A percentile compares a stretch with the other conserved stretches of the same genome.
Conservation (phyloP, 2,113 vertebrate genomes). For the Channa argus region DNA sequence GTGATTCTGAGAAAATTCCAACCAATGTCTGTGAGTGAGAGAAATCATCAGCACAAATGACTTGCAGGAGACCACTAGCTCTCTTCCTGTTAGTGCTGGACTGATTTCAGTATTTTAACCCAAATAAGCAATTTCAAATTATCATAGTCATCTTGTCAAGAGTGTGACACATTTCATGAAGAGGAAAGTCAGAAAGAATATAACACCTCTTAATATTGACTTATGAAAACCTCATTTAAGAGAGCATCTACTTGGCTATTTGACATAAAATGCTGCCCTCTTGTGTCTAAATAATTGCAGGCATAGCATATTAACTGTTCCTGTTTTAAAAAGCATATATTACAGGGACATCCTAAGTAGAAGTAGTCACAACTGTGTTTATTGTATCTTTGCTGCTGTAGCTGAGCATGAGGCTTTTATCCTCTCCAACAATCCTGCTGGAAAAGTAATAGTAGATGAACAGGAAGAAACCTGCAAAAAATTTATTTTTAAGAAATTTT, state of each 20-base stretch:
- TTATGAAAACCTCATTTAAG: neutral
- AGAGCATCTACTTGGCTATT: neutral
- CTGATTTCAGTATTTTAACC: constrained; percentile 9
- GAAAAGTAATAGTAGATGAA: constrained; percentile 69
- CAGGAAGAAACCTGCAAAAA: constrained; percentile 68
- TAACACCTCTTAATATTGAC: neutral
- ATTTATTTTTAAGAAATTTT: neutral
- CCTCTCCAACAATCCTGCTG: neutral
- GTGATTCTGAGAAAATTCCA: constrained; percentile 52
- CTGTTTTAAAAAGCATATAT: neutral
- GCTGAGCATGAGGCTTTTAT: neutral
- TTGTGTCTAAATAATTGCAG: constrained; percentile 38
- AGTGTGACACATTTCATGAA: neutral
- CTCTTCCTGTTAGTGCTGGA: neutral
- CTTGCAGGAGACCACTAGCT: constrained; percentile 39
- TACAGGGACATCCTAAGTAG: neutral
- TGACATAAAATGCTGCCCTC: constrained; percentile 70
- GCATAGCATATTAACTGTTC: neutral
- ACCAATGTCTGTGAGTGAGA: constrained; percentile 36
- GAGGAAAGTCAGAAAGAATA: neutral
- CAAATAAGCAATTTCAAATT: constrained; percentile 6
- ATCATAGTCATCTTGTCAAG: neutral
- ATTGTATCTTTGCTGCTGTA: neutral
- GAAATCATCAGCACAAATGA: constrained; percentile 34
- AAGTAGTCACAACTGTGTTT: accelerated